Evolutionary conservation across 2,888 invertebrate species (phyloP).

Genomic region (Unio pictorum): DNA sequence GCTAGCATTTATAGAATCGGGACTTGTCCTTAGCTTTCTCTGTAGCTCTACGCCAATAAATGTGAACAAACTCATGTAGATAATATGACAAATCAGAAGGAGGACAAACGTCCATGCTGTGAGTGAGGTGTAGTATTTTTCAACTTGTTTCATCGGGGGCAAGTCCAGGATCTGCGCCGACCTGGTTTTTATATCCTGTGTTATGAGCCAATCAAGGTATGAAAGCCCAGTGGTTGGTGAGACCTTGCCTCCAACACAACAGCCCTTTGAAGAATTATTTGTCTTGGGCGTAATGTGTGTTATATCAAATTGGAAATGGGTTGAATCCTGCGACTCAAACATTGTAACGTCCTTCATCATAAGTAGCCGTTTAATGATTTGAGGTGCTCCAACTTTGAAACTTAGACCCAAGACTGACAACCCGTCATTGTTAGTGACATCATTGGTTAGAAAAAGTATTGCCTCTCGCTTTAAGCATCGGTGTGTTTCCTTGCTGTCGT

Average conservation of each 20-base stretch:
- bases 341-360: conserved; percentile 56
- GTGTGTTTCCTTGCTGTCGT: conserved; percentile 43
- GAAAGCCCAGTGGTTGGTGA: conserved; percentile 31
- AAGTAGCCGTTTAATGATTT: conserved; percentile 54
- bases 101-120: conserved; percentile 60
- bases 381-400: conserved; percentile 51
- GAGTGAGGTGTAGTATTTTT: conserved; percentile 57
- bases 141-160: conserved; percentile 58
- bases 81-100: conserved; percentile 60
- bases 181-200: conserved; percentile 40
- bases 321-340: conserved; percentile 24
- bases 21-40: conserved; percentile 31
- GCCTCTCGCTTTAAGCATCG: conserved; percentile 37
- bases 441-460: conserved; percentile 46
- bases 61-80: conserved; percentile 64
- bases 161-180: conserved; percentile 62
- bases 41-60: conserved; percentile 44
- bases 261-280: conserved; percentile 28
- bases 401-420: conserved; percentile 57
- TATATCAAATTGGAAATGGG: conserved; percentile 53
- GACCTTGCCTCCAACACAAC: conserved; percentile 11
- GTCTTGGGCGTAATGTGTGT: conserved; percentile 57
- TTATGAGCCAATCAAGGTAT: conserved; percentile 61
- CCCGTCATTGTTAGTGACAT: conserved; percentile 52
- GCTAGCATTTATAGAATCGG: conserved; percentile 19